Base-by-base conservation (phyloP, 1,140 invertebrate species). In the Psilanteris sp. region DNA sequence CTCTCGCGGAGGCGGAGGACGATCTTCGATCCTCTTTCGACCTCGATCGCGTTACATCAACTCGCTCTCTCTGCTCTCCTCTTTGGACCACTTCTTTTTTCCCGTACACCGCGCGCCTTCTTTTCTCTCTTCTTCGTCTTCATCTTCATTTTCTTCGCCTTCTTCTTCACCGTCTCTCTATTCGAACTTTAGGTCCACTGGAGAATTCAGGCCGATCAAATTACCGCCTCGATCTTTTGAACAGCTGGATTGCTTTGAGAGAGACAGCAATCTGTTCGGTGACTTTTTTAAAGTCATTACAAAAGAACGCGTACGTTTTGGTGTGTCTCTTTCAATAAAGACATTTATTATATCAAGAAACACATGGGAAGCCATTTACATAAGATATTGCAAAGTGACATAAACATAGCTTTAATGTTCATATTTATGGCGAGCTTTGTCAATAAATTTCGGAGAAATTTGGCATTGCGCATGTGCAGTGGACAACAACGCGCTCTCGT, bases 21-120 rank as follows among this genome's bases (percentile, higher is more conserved):
- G 62, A 80, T 80, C 67, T 73, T 74, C 75, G 77, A 82, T 82
- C 73, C 73, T 74, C 73, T 79, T 79, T 80, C 79, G 68, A 68
- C 61, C 73, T 79, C 72, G 76, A 68, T 79, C 71, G 76, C 68
- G 54, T 80, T 79, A 76, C 78, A 73, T 75, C 76, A 79, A 76
- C 67, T 32, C n/a, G 48, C 48, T 64, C 67, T 52, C 43, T 46
- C 57, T 39, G n/a, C 61, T 52, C 43, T 14, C 24, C n/a, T 26
- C 37, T 48, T 48, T 39, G 1, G n/a, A 7, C 41, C 26, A 10
- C 24, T 48, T 41, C 15, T 52, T 52, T 39, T 41, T 31, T n/a
- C n/a, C n/a, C n/a, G n/a, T n/a, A n/a, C n/a, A n/a, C n/a, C n/a
- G n/a, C n/a, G n/a, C n/a, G n/a, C n/a, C 27, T 26, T 20, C n/a